A percentile compares a stretch with the other conserved stretches of the same genome.
Evolutionary conservation across 2,888 invertebrate genomes (phyloP).

Genomic region (Bembecia ichneumoniformis): DNA sequence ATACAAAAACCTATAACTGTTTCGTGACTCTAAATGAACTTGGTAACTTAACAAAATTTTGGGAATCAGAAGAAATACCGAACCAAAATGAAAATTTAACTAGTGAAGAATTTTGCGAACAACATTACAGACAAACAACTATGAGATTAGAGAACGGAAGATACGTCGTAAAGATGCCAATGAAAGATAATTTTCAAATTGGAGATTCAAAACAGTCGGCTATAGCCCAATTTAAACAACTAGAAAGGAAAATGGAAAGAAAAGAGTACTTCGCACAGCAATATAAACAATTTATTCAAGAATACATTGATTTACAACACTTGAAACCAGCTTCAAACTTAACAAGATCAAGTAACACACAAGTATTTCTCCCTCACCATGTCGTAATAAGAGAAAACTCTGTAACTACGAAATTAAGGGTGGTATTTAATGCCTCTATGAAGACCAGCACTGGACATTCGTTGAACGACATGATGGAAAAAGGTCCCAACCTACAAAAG

Average conservation of each 20-base stretch:
- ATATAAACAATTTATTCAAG: neutral
- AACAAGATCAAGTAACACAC: too few species aligned
- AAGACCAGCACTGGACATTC: too few species aligned
- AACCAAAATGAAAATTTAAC: neutral
- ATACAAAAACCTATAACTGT: constrained; percentile 2
- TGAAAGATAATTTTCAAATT: too few species aligned
- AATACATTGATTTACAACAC: constrained; percentile 2
- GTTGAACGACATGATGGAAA: too few species aligned
- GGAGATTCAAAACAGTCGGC: too few species aligned
- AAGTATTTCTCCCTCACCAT: too few species aligned
- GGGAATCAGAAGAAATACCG: constrained; percentile 3
- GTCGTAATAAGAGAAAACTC: too few species aligned
- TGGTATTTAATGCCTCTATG: too few species aligned
- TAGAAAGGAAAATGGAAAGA: neutral
- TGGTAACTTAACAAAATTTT: neutral
- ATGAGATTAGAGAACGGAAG: too few species aligned
- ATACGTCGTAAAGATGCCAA: too few species aligned
- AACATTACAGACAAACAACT: neutral
- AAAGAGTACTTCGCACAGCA: neutral
- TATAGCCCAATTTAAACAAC: neutral
- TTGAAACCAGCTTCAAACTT: constrained; percentile 1
- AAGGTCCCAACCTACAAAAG: too few species aligned
- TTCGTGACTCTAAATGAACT: constrained; percentile 1
- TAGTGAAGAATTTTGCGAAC: neutral
- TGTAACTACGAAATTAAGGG: too few species aligned